Conservation (phyloP, 2,797 vertebrate species). For the Erethizon dorsatum region DNA sequence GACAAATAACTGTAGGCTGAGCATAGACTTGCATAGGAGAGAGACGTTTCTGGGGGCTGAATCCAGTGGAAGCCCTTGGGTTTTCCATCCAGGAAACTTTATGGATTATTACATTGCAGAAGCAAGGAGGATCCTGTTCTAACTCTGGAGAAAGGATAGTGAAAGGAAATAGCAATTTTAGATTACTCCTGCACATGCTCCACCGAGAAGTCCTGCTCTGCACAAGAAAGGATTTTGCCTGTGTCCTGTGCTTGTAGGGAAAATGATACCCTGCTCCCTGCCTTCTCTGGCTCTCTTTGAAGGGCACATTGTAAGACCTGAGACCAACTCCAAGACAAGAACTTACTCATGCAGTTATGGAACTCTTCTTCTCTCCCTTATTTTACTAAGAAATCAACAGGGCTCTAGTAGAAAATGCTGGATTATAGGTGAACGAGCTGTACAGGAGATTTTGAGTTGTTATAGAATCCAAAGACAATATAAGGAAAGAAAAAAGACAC, state of each 20-base stretch:
- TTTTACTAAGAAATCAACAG: neutral
- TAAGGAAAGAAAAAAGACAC: neutral
- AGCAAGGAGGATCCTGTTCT: neutral
- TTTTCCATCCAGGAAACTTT: neutral
- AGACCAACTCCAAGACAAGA: neutral
- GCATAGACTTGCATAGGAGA: accelerated
- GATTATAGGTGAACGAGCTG: neutral
- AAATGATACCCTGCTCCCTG: neutral
- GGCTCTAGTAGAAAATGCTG: neutral
- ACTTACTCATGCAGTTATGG: neutral
- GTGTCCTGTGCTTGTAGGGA: neutral
- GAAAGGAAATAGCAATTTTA: neutral
- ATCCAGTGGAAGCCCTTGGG: too few species aligned
- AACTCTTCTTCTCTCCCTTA: neutral
- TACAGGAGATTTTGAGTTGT: neutral
- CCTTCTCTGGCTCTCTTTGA: neutral
- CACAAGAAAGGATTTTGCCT: neutral
- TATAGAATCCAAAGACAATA: neutral
- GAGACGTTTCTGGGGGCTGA: neutral
- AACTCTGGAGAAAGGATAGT: neutral
- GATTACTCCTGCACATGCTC: neutral
- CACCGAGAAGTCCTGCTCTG: neutral
- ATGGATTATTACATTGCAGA: neutral
- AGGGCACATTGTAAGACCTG: neutral
- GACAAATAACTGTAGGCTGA: neutral